phyloP scores from a whole-genome alignment of 1,140 invertebrate species.

The Scylla paramamosain region DNA sequence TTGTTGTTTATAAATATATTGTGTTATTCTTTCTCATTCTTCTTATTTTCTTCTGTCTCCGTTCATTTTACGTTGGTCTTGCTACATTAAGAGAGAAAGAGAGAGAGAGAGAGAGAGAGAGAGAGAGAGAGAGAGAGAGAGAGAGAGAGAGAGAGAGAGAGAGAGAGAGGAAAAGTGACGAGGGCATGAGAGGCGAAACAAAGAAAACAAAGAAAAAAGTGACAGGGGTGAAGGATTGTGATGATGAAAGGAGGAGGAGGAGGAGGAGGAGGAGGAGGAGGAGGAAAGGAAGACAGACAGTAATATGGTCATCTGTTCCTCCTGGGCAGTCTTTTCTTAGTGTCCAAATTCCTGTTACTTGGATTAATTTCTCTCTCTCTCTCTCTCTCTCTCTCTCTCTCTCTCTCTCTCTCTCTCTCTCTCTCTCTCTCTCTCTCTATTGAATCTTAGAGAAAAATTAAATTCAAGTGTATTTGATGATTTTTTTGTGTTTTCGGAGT shows the following conservation, averaged over 20 bases:
- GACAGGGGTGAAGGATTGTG: not conserved
- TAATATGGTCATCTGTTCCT: not conserved
- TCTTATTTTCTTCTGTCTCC: not conserved
- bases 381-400: too few relatives aligned
- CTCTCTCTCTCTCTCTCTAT: too few relatives aligned
- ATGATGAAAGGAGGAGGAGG: not conserved
- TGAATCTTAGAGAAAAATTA: too few relatives aligned
- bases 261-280: not conserved
- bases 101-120: conserved; percentile 50
- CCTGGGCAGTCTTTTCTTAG: not conserved
- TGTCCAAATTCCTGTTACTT: not conserved
- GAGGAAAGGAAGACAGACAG: not conserved
- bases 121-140: conserved; percentile 45
- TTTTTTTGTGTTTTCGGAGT: too few relatives aligned
- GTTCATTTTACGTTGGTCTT: not conserved
- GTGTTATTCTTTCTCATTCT: not conserved
- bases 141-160: conserved; percentile 32
- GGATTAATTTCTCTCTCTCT: not conserved
- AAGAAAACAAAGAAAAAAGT: not conserved
- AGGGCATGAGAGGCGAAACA: not conserved
- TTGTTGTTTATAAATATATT: too few relatives aligned
- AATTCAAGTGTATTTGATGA: too few relatives aligned
- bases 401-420: too few relatives aligned
- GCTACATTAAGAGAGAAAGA: conserved; percentile 29
- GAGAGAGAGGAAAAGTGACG: not conserved